These are phyloP conservation scores for Galleria mellonella DNA, from an alignment of 1,140 invertebrate species.

Conservation along the genomic window DNA sequence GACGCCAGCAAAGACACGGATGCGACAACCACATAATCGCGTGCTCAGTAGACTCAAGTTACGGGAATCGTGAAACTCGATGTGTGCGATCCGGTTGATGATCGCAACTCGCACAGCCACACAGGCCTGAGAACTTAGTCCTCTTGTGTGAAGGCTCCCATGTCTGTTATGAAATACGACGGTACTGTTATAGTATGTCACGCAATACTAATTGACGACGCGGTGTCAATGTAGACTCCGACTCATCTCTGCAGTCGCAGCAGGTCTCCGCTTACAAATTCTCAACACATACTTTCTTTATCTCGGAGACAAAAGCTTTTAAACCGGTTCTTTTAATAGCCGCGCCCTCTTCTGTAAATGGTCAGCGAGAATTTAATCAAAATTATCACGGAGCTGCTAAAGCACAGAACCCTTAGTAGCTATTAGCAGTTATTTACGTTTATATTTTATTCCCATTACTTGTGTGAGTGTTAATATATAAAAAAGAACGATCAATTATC, in stretches of 20 bases:
- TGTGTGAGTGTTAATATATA: no score
- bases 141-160: conserved; percentile 42
- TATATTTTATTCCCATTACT: no score
- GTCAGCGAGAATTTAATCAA: no score
- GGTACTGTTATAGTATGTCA: conserved; percentile 52
- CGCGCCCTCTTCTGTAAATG: no score
- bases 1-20: conserved; percentile 10
- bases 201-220: conserved; percentile 44
- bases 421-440: no score
- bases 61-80: conserved; percentile 53
- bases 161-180: conserved; percentile 46
- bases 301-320: no score
- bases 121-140: conserved; percentile 42
- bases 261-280: no score
- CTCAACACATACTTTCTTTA: no score
- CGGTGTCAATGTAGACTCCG: neutral
- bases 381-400: no score
- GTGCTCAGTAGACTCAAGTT: conserved; percentile 39
- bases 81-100: conserved; percentile 37
- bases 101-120: conserved; percentile 23
- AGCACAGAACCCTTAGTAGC: no score
- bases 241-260: conserved; percentile 2
- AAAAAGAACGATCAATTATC: no score
- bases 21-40: conserved; percentile 40
- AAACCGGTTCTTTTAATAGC: no score